Base-by-base conservation (phyloP, 2,113 vertebrate genomes). In the Scomber japonicus region DNA sequence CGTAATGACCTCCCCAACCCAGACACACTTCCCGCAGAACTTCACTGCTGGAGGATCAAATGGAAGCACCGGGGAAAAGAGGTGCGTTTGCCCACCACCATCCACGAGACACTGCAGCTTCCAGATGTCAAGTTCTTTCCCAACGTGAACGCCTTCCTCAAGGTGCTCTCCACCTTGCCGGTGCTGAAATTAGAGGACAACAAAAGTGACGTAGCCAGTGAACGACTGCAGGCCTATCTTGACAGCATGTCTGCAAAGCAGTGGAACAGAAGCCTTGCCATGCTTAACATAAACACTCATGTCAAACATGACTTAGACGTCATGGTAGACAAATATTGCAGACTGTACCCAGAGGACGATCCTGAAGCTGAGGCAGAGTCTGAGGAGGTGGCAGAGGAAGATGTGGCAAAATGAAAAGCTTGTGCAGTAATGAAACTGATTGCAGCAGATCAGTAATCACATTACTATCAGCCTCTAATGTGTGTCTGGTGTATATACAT, bases 21-120 rank as follows among this genome's bases (percentile, higher is more conserved):
- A 0, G 97, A 98, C 80, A 98, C 97, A 0, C 95, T 98, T 8
- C 95, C 96, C 0, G 97, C 97, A 0, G 97, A 98, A 77, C 96
- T 98, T 17, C 97, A 98, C 50, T 98, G 97, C 86, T 98, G 97
- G 97, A 94, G 96, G n/a, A 97, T 98, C 82, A 98, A 98, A 69
- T 98, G 97, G 97, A 98, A 98, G 81, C 97, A 98, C 93, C 79
- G 97, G 62, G 96, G 97, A 19, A 97, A 98, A 90, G 96, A 98
- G 60, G 97, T 98, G 35, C 96, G 96, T n/a, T 94, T 98, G 68
- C 97, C 97, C 49, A 90, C 95, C 83, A 96, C 96, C 83, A 96
- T 98, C 88, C 96, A 96, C 40, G 97, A 98, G 86, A 97, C 97
- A 3, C 94, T 98, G 46, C 97, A 97, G 80, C 91, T 98, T 30